phyloP scores from a whole-genome alignment of 2,797 vertebrate species.

The Lacerta viridis region DNA sequence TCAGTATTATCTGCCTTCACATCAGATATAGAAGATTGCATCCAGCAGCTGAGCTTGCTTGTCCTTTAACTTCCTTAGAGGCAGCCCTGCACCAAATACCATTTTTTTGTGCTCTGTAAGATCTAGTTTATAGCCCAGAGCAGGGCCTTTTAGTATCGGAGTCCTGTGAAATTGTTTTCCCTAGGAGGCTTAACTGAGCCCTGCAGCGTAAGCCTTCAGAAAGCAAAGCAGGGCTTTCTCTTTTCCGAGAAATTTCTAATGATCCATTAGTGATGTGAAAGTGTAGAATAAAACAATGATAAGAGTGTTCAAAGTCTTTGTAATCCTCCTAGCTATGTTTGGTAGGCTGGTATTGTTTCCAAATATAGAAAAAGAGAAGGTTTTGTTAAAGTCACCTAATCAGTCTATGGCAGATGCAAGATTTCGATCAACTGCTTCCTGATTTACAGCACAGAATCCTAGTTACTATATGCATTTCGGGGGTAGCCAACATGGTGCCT shows the following conservation, averaged over 20 bases:
- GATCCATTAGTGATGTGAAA: background rate
- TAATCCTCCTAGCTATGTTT: background rate
- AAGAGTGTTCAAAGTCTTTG: background rate
- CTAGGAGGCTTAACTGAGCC: background rate
- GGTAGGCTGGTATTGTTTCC: background rate
- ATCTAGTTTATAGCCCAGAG: background rate
- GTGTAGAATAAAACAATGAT: background rate
- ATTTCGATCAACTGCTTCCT: background rate
- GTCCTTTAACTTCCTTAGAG: constrained; percentile 6
- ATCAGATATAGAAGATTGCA: background rate
- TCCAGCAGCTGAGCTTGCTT: background rate
- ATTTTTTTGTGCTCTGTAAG: background rate
- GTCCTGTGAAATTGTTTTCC: background rate
- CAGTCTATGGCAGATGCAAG: background rate
- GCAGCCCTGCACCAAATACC: background rate
- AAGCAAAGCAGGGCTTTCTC: background rate
- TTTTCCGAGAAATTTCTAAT: background rate
- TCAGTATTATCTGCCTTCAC: background rate
- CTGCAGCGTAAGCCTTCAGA: background rate
- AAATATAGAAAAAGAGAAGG: background rate
- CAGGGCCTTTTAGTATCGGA: background rate
- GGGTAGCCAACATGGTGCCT: background rate
- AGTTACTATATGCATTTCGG: background rate
- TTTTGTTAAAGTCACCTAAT: background rate
- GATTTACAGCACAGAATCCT: background rate